Evolutionary conservation across 2,797 vertebrate genomes (phyloP).

Genomic region (Valencia hispanica): DNA sequence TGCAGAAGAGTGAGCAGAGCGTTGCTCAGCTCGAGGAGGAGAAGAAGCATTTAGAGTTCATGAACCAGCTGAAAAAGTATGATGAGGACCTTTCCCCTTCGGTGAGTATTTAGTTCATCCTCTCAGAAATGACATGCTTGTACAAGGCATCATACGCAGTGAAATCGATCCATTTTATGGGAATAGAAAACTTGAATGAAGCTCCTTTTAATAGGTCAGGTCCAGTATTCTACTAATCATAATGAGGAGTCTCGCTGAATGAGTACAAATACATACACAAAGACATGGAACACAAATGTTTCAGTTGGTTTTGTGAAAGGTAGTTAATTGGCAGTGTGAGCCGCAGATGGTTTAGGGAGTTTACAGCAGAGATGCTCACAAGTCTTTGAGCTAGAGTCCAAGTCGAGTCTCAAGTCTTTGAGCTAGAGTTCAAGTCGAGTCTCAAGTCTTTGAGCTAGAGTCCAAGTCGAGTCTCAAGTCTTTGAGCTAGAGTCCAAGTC

Average conservation of each 20-base stretch:
- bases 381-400: too few relatives aligned
- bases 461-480: too few relatives aligned
- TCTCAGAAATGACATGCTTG: background rate
- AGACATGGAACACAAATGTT: background rate
- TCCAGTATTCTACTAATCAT: background rate
- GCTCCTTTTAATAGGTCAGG: background rate
- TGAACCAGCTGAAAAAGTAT: constrained; percentile 98
- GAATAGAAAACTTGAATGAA: background rate
- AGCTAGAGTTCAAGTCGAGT: too few relatives aligned
- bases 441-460: too few relatives aligned
- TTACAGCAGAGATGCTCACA: too few relatives aligned
- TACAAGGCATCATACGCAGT: background rate
- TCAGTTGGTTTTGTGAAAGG: background rate
- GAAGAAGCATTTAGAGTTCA: constrained; percentile 97
- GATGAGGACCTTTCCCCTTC: constrained; percentile 91
- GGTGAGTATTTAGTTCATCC: constrained; percentile 74
- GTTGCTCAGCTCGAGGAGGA: constrained; percentile 98
- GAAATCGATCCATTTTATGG: background rate
- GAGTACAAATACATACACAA: background rate
- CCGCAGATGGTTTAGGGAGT: too few relatives aligned
- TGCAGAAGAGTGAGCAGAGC: constrained; percentile 94
- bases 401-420: too few relatives aligned
- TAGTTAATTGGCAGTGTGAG: too few relatives aligned
- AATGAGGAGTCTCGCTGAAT: background rate
- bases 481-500: too few relatives aligned